These are phyloP conservation scores for Colistium nudipinnis DNA, from an alignment of 2,113 vertebrate genomes.

Conservation along the genomic window DNA sequence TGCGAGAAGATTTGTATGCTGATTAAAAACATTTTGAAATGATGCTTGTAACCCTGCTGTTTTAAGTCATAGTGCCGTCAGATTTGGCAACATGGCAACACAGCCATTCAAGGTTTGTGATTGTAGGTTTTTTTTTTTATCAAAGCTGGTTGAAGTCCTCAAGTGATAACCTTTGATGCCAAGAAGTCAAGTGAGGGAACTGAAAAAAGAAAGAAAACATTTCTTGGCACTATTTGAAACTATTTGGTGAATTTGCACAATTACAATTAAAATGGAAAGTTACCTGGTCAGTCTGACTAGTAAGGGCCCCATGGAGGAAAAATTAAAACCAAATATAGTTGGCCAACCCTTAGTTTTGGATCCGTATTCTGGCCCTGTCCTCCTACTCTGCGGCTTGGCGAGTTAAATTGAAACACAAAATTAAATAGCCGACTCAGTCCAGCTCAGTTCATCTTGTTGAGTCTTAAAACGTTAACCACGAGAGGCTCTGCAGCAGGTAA, in stretches of 20 bases:
- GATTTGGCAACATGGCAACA: not conserved
- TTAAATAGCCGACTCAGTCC: slow-evolving; percentile 13
- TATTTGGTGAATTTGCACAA: not conserved
- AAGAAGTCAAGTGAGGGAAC: too few relatives aligned
- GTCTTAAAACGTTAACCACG: slow-evolving; percentile 11
- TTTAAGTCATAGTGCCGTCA: slow-evolving; percentile 4
- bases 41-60: not conserved
- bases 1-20: not conserved
- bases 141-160: not conserved
- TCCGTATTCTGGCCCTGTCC: slow-evolving; percentile 3
- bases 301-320: not conserved
- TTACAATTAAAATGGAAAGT: not conserved
- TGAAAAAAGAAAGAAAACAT: too few relatives aligned
- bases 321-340: not conserved
- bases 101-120: not conserved
- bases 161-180: not conserved
- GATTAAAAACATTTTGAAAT: not conserved
- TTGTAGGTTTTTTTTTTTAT: not conserved
- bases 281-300: not conserved
- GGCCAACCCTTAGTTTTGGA: not conserved
- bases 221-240: slow-evolving; percentile 2
- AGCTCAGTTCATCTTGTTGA: slow-evolving; percentile 22
- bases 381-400: slow-evolving; percentile 14
- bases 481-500: slow-evolving; percentile 20
- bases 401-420: slow-evolving; percentile 25